Base-by-base conservation (phyloP, 2,888 invertebrate species). In the Camponotus fellah region DNA sequence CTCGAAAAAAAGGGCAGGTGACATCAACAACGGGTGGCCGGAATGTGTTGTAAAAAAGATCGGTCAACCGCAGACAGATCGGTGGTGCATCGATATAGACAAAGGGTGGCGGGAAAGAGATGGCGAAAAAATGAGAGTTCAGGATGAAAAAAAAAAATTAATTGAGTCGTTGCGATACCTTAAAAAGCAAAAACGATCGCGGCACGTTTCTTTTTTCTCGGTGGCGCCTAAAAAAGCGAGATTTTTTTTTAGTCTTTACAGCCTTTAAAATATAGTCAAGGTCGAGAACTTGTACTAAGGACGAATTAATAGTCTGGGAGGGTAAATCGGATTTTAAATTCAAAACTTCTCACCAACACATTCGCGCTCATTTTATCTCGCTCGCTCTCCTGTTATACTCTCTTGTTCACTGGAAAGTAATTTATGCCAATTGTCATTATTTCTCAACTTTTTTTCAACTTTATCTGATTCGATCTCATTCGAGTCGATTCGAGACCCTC, bases 61-160 rank as follows among this genome's bases (percentile, higher is more conserved):
- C 14, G 89, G 88, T 90, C 86, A 87, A 90, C 91, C 90, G 86
- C 91, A 90, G 86, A 87, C 77, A 56, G 83, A 86, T 86, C 80
- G 83, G 9, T n/a, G 56, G 53, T 72, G 10, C 69, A 72, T 32
- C 58, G 37, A 83, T 81, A 84, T 65, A 84, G 86, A 82, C 76
- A 86, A 89, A 87, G 86, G 68, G 83, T 32, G 40, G 3, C 3
- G 58, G 75, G 46, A 65, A 80, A 66, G 68, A 66, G 62, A 40
- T 14, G 40, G 21, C n/a, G 26, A 37, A 75, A 77, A 66, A 82
- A 37, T 60, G 46, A 53, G 66, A 62, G 60, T 79, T 66, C 56
- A 64, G 69, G 62, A 53, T 49, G 83, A 75, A 74, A 76, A 72
- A 83, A 82, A 86, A 83, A 26, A 83, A 84, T 74, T 83, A 88